Evolutionary conservation across 2,113 vertebrate genomes (phyloP).

Genomic region (Ictalurus furcatus): DNA sequence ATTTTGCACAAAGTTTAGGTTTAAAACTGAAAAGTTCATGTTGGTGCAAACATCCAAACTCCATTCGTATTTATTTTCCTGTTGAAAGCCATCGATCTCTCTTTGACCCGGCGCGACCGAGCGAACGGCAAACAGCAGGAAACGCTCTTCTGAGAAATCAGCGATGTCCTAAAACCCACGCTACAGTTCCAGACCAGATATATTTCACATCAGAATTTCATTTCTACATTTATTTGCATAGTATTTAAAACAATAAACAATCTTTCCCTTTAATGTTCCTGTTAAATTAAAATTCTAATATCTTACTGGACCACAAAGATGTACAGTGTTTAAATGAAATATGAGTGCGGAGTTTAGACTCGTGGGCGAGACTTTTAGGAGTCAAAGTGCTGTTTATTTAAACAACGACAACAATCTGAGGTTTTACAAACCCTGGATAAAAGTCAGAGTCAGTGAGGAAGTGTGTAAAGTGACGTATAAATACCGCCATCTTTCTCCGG

Average conservation of each 20-base stretch:
- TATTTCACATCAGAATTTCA: background rate
- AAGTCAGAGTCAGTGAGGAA: too few species aligned
- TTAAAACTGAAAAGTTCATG: background rate
- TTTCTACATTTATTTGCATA: background rate
- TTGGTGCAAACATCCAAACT: slow-evolving; percentile 25
- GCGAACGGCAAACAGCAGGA: background rate
- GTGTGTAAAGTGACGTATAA: too few species aligned
- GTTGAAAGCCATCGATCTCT: slow-evolving; percentile 65
- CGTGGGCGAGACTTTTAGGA: background rate
- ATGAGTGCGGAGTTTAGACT: background rate
- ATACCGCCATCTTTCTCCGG: too few species aligned
- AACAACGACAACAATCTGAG: background rate
- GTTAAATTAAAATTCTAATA: background rate
- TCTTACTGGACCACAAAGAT: background rate
- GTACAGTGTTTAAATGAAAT: background rate
- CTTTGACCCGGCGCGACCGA: slow-evolving; percentile 59
- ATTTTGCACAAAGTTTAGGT: background rate
- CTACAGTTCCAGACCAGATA: background rate
- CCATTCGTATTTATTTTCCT: slow-evolving; percentile 48
- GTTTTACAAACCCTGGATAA: background rate
- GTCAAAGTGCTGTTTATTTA: background rate
- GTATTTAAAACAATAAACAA: background rate
- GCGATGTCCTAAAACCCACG: background rate
- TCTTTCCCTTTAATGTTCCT: background rate
- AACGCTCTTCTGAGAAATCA: background rate